These are phyloP conservation scores for Tenthredo scrophulariae DNA, from an alignment of 2,888 invertebrate genomes.

Conservation along the genomic window DNA sequence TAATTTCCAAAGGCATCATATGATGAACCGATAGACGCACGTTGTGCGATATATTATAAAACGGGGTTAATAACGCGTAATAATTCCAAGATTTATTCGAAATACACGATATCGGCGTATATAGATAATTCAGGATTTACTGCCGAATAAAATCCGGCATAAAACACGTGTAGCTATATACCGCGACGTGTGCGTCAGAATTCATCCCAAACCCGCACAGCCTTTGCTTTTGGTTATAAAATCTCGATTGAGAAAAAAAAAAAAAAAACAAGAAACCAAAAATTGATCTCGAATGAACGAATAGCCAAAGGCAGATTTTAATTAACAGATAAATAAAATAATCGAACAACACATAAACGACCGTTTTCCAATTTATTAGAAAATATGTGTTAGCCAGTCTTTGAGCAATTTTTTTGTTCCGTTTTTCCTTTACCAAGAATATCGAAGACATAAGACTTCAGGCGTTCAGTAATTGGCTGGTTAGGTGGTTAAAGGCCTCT, in stretches of 20 bases:
- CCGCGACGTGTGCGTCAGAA: not conserved
- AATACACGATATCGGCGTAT: not conserved
- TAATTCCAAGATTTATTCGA: constrained; percentile 32
- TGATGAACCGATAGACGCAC: not conserved
- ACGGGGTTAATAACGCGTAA: constrained; percentile 18
- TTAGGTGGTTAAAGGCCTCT: not conserved
- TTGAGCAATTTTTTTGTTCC: not conserved
- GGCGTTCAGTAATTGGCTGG: not conserved
- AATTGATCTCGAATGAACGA: not conserved
- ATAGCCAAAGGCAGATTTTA: not conserved
- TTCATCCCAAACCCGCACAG: not conserved
- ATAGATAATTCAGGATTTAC: constrained; percentile 24
- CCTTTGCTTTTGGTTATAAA: not conserved
- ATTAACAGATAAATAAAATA: not conserved
- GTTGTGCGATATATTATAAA: not conserved
- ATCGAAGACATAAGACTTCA: not conserved
- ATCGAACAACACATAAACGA: not conserved
- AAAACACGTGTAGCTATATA: not conserved
- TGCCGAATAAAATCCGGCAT: constrained; percentile 11
- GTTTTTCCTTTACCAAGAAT: not conserved
- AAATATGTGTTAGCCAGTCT: not conserved
- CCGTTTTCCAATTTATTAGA: not conserved
- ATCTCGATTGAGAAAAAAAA: not conserved
- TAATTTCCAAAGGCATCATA: not conserved
- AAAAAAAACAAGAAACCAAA: no score